Percentiles rank a stretch among this genome's conserved stretches.
Conservation (phyloP, 2,113 vertebrate genomes). For the Orientallactaga bullata region DNA sequence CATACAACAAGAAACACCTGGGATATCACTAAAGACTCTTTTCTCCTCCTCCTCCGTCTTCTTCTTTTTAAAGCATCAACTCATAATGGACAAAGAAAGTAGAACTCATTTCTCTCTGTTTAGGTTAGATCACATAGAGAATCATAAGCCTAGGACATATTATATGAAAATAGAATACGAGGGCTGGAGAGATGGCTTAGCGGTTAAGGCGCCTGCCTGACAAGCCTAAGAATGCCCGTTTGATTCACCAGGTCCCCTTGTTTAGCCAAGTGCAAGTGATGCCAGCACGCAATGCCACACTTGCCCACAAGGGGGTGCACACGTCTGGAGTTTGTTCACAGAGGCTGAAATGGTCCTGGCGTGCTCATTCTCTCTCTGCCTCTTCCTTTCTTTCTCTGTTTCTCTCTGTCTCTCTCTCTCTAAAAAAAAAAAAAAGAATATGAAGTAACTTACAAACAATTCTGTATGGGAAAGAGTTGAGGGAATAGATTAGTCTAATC, state of each 20-base stretch:
- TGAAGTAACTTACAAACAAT: conserved; percentile 50
- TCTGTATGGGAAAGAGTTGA: conserved; percentile 11
- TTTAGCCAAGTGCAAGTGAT: no score
- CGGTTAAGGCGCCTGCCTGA: no score
- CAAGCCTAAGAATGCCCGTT: no score
- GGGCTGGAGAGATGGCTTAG: no score
- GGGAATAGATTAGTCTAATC: conserved; percentile 48
- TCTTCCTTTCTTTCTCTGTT: no score
- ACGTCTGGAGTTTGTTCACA: no score
- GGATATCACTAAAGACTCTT: neutral
- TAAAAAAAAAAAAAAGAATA: conserved; percentile 58
- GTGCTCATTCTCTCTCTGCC: no score
- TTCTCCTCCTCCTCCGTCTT: neutral
- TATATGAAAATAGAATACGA: conserved; percentile 58
- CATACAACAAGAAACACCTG: neutral
- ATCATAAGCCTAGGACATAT: neutral
- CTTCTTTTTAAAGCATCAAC: neutral
- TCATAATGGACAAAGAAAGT: neutral
- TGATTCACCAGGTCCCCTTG: no score
- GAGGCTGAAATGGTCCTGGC: no score
- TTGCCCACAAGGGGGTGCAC: no score
- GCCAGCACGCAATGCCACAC: no score
- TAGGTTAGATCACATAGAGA: neutral
- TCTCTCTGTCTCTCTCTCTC: no score
- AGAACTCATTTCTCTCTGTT: neutral